Base-by-base conservation (phyloP, 1,140 invertebrate genomes). In the Ruditapes philippinarum region DNA sequence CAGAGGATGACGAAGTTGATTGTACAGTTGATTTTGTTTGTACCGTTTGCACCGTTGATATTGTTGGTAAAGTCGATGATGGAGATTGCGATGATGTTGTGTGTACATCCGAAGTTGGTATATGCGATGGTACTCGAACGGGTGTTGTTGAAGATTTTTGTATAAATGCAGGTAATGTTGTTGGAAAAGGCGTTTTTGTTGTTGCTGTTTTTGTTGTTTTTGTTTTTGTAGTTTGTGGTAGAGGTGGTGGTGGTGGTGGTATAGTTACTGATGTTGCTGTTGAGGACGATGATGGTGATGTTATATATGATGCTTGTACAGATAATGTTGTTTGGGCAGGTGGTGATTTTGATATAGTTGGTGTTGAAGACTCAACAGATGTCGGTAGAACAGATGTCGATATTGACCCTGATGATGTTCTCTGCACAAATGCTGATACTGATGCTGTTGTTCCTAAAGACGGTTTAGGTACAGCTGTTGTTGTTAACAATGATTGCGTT, bases 1-100 rank as follows among this genome's bases (percentile, higher is more conserved):
- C 82, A 17, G 57, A 82, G 22, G 89, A 79, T 12, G 91, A 90
- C 33, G 91, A 79, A n/a, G 84, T 79, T n/a, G 81, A 49, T 73
- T 89, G 91, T 25, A 70, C 14, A 9, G 49, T 28, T 22, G 78
- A 78, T 54, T 84, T 83, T 22, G 83, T 60, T 12, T 84, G 84
- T 11, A 80, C 33, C 9, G 60, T 14, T n/a, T 80, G 42, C 2
- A 85, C 79, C 33, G 83, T 78, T 31, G 80, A 70, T 51, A 65
- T 42, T 82, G 49, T 76, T 85, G 4, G 45, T 68, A 54, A 38
- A 65, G 25, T 51, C 68, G n/a, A 31, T 31, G 42, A 89, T 22
- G 76, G 80, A 28, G 38, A 81, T n/a, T 36, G 40, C 36, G 51
- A 62, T 19, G 19, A 19, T 9, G 80, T 54, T 25, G 68, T 86